Evolutionary conservation across 2,888 invertebrate genomes (phyloP).

Genomic region (Drosophila kanekoi): DNA sequence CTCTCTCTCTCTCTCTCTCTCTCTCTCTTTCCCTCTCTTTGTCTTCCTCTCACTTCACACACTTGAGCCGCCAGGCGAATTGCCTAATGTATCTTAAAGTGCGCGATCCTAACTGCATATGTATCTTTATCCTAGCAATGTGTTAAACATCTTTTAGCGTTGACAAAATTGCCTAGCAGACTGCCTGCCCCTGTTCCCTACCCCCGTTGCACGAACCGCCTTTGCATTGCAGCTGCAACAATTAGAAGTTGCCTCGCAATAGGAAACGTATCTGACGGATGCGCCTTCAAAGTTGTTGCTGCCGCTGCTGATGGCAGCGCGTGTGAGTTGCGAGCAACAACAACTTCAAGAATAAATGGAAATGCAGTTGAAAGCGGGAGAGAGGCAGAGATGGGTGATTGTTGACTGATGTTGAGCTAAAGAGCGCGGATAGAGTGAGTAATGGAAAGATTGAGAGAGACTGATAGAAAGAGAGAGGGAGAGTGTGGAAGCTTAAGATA

Average conservation of each 20-base stretch:
- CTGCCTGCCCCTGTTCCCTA: background rate
- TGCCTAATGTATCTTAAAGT: constrained; percentile 48
- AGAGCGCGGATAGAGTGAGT: constrained; percentile 13
- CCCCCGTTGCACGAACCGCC: background rate
- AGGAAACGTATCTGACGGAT: constrained; percentile 74
- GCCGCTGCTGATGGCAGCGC: constrained; percentile 49
- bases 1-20: background rate
- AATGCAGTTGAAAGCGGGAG: constrained; percentile 20
- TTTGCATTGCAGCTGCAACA: constrained; percentile 71
- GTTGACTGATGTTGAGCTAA: constrained; percentile 37
- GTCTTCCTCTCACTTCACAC: constrained; percentile 7
- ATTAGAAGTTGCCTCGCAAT: constrained; percentile 68
- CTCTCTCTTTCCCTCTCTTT: background rate
- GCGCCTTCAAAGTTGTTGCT: constrained; percentile 38
- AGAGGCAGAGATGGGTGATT: constrained; percentile 4
- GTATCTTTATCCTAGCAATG: constrained; percentile 61
- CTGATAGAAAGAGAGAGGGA: background rate
- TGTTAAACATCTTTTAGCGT: constrained; percentile 81
- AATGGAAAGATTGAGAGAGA: background rate
- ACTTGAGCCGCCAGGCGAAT: constrained; percentile 38
- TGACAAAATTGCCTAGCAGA: constrained; percentile 74
- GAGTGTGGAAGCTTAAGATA: background rate
- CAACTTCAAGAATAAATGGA: constrained; percentile 37
- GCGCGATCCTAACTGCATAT: constrained; percentile 19
- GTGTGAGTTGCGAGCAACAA: constrained; percentile 63